Evolutionary conservation across 2,888 invertebrate genomes (phyloP), one percentile per base, ranked within the genome.

Genomic region (Emmelina monodactyla): DNA sequence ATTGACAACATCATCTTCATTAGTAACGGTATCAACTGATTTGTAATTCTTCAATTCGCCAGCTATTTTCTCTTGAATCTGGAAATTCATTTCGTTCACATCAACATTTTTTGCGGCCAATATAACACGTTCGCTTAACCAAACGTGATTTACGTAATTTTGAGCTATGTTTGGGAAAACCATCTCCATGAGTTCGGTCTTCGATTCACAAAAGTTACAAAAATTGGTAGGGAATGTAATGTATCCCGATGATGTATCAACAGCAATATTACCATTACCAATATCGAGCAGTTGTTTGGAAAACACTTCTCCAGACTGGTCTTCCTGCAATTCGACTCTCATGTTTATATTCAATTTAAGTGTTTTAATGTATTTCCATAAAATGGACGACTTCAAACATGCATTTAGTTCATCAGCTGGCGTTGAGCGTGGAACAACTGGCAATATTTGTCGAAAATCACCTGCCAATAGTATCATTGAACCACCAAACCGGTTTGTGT

Each of bases 401-500:
- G 51, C 46, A 45, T 37, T 37, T 22, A 40, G 31, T 25, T 37
- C 34, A 34, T 39, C 37, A 10, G 35, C 38, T 12, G 25, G 48
- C 46, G 25, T 48, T 34, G 43, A 43, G 34, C 42, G 36, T n/a
- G 45, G 44, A 42, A 49, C 46, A 6, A 48, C 49, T 36, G 47
- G 47, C 11, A 49, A 34, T 22, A 53, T 54, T 49, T 57, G 58
- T 33, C 19, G 56, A 43, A 33, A 59, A 36, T 42, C 57, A 48
- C 42, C 54, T 42, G 16, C 30, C 2, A 37, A 19, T 22, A 37
- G 11, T 16, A 37, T 25, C 16, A 31, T 11, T 12, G 16, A 14
- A 22, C 33, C 33, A 29, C 33, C 33, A 12, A 34, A 15, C 3
- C 16, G 12, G 2, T 13, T 3, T 4, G 16, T 7, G n/a, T 37